Conservation (phyloP, 2,888 invertebrate species). For the Latrodectus elegans region DNA sequence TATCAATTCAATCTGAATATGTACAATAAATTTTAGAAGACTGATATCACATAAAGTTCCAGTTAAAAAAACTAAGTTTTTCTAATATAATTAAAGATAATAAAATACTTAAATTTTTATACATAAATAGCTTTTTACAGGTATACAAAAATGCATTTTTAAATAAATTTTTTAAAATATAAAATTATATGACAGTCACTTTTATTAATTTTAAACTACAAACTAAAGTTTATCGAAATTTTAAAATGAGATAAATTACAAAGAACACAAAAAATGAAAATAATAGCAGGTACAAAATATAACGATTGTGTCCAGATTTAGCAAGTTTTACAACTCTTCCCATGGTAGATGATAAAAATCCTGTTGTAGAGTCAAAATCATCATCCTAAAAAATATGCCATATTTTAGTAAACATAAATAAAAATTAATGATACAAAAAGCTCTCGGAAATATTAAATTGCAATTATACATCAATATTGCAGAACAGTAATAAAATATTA, state of each 20-base stretch:
- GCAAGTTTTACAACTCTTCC: slow-evolving; percentile 74
- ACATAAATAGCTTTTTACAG: too few relatives aligned
- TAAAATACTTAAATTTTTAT: too few relatives aligned
- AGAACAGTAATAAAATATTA: background rate
- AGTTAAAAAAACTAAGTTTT: too few relatives aligned
- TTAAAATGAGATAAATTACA: slow-evolving; percentile 76
- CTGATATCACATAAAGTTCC: too few relatives aligned
- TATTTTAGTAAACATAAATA: background rate
- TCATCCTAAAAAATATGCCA: slow-evolving; percentile 73
- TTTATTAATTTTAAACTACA: background rate
- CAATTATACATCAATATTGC: background rate
- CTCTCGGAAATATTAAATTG: too few relatives aligned
- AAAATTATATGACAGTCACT: background rate
- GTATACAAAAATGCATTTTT: background rate
- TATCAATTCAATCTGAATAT: too few relatives aligned
- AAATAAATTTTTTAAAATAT: background rate
- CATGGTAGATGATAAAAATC: slow-evolving; percentile 75
- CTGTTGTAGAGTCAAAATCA: slow-evolving; percentile 76
- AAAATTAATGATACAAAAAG: too few relatives aligned
- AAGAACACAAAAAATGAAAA: slow-evolving; percentile 76
- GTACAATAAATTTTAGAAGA: too few relatives aligned
- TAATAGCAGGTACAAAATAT: slow-evolving; percentile 75
- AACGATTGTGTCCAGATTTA: slow-evolving; percentile 75
- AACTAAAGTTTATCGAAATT: slow-evolving; percentile 71
- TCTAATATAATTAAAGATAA: too few relatives aligned